Conservation (phyloP, 2,888 invertebrate genomes). For the Suillia variegata region DNA sequence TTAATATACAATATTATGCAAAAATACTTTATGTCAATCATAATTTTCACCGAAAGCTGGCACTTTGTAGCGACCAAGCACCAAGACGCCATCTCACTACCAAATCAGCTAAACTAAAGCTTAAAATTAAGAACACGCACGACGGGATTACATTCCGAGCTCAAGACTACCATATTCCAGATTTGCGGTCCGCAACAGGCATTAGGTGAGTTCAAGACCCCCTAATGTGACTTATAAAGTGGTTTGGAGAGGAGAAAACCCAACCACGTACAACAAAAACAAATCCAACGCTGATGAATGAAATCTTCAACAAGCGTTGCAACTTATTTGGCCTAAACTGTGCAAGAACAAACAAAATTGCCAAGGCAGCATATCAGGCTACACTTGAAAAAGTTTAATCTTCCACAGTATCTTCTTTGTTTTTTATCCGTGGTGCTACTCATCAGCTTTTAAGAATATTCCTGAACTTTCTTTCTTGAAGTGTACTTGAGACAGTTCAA, state of each 20-base stretch:
- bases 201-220: conserved; percentile 3
- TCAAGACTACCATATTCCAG: not conserved
- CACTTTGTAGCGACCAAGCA: not conserved
- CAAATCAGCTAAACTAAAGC: not conserved
- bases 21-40: conserved; percentile 20
- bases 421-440: too few relatives aligned
- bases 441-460: too few relatives aligned
- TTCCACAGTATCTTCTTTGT: too few relatives aligned
- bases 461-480: too few relatives aligned
- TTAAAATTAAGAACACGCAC: not conserved
- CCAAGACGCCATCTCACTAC: not conserved
- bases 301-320: conserved; percentile 17
- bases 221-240: conserved; percentile 10
- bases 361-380: not conserved
- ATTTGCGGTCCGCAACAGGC: too few relatives aligned
- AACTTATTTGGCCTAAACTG: conserved; percentile 15
- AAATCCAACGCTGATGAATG: conserved; percentile 18
- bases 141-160: not conserved
- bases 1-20: conserved; percentile 17
- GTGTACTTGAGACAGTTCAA: too few relatives aligned
- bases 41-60: conserved; percentile 12
- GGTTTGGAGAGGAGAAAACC: too few relatives aligned
- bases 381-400: not conserved
- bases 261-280: not conserved
- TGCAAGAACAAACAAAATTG: not conserved